Evolutionary conservation across 2,888 invertebrate species (phyloP), one percentile per base, ranked within the genome.

Genomic region (Ramazzottius varieornatus): DNA sequence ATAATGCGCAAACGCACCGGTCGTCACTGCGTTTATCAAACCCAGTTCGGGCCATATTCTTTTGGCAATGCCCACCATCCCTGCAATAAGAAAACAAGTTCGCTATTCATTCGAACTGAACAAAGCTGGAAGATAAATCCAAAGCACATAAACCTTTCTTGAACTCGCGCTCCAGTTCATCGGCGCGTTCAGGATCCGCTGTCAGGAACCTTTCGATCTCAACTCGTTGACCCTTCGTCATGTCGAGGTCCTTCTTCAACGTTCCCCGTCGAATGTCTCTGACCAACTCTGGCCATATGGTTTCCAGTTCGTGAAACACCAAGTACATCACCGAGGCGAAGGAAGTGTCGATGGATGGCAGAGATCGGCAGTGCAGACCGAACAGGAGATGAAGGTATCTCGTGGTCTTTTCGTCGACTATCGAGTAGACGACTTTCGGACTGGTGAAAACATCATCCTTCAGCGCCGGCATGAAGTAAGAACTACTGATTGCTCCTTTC

Each of bases 371-470:
- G 64, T 70, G 70, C 32, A 75, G 67, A 13, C 70, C 74, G 71
- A 75, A 75, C 65, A 75, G 67, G 2, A 74, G 68, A 67, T 75
- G 73, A 2, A 74, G 66, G 67, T 75, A 75, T n/a, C 73, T 66
- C 16, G 73, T 73, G 65, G 73, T 73, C 16, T 73, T 73, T 65
- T 74, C 74, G 33, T 70, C 69, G 13, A 70, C 33, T 65, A 74
- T 72, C 2, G 72, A 70, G 68, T 68, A 73, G 1, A 71, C 73
- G 32, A 71, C 68, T 64, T 66, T 67, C 0, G 74, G 74, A 1
- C 73, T 73, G 1, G 73, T 71, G 68, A 73, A 74, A 63, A 74
- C 69, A 33, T 70, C n/a, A n/a, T n/a, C n/a, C n/a, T n/a, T n/a
- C n/a, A n/a, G n/a, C n/a, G n/a, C n/a, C n/a, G n/a, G n/a, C n/a